Evolutionary conservation across 1,140 invertebrate species (phyloP).

Genomic region (Nilaparvata lugens): DNA sequence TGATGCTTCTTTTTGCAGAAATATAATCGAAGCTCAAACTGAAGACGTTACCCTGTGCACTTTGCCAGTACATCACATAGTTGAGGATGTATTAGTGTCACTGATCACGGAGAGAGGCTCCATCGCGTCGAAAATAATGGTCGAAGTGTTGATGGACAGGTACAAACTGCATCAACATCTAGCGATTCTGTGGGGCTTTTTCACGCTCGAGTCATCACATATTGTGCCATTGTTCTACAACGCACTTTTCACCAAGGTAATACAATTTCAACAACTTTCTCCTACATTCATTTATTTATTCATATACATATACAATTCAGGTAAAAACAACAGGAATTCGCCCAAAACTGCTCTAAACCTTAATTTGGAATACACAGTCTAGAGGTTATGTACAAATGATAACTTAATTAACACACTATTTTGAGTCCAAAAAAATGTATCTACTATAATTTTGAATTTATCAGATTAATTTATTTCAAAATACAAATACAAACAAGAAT

Average conservation of each 20-base stretch:
- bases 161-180: not conserved
- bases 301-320: no score
- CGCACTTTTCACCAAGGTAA: not conserved
- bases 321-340: no score
- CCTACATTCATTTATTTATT: no score
- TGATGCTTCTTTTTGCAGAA: not conserved
- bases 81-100: not conserved
- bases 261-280: no score
- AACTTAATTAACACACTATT: no score
- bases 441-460: no score
- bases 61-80: not conserved
- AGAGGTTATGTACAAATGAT: no score
- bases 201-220: not conserved
- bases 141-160: not conserved
- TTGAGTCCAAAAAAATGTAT: no score
- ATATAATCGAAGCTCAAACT: not conserved
- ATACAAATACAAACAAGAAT: no score
- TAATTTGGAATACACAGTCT: no score
- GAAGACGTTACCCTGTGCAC: not conserved
- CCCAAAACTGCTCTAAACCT: no score
- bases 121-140: not conserved
- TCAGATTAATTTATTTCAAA: no score
- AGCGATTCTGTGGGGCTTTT: not conserved
- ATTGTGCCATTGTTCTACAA: not conserved
- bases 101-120: not conserved